Evolutionary conservation across 2,888 invertebrate genomes (phyloP), one percentile per base, ranked within the genome.

Genomic region (Cephus runcator): DNA sequence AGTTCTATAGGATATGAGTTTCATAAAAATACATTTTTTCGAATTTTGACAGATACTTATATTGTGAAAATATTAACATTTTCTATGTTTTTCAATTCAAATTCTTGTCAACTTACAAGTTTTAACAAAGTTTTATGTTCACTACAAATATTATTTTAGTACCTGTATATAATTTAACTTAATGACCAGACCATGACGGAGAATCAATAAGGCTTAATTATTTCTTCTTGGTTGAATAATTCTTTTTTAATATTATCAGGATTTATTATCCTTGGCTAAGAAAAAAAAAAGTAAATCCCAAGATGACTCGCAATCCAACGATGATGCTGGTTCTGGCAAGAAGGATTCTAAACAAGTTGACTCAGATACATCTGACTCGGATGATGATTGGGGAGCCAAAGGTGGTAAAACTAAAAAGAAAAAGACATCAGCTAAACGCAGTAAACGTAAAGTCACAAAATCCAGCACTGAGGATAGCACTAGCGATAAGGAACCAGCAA

Each of bases 261-360:
- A 97, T 93, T 94, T 97, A 83, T 89, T 97, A 76, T 95, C 96
- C 75, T 92, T 97, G 81, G 95, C 97, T 0, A 97, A 97, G 90
- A 97, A 96, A 92, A 95, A 96, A 92, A 94, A 95, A 92, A 94
- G 88, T 77, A 90, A 91, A 81, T 84, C 90, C 1, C 90, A 90
- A 77, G 92, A 92, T 79, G 92, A 91, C 69, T 87, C 88, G 30
- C 87, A 87, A 56, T 88, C 89, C 4, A 89, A 87, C 76, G 90
- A 90, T 36, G 90, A 91, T 75, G 89, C 87, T 30, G 84, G 83
- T 56, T 77, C 84, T 11, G 34, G 84, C 4, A 89, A 85, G n/a
- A 90, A 88, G 77, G 88, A 89, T 12, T 76, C 92, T 88, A 85
- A 86, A 79, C 83, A 86, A 76, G 88, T 87, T 71, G 86, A 94